Percentiles rank a stretch among this genome's conserved stretches.
Evolutionary conservation across 2,113 vertebrate genomes (phyloP).

Genomic region (Syrmaticus mikado): DNA sequence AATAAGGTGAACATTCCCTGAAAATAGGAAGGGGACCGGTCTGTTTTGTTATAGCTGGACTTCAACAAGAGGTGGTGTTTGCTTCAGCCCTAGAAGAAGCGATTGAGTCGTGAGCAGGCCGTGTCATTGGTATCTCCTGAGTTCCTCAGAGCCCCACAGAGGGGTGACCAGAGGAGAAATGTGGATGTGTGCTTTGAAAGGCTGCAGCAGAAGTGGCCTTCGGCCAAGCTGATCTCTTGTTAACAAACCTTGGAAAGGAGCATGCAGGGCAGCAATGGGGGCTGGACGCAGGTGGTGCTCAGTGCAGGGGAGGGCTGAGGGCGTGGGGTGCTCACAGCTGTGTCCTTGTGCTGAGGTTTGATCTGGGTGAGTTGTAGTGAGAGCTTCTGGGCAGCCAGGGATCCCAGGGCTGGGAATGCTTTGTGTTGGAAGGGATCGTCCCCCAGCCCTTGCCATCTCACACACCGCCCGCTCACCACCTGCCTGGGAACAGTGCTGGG

Average conservation of each 20-base stretch:
- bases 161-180: neutral
- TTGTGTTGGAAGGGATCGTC: neutral
- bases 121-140: neutral
- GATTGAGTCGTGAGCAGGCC: neutral
- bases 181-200: neutral
- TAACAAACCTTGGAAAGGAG: neutral
- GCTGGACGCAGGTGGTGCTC: neutral
- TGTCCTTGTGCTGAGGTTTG: neutral
- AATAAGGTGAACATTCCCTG: neutral
- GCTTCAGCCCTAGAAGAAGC: neutral
- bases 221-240: neutral
- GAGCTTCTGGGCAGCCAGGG: neutral
- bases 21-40: neutral
- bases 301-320: neutral
- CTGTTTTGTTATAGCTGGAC: neutral
- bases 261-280: fast-evolving
- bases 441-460: no score
- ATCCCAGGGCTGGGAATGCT: neutral
- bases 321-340: neutral
- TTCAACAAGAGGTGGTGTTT: neutral
- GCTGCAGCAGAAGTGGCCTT: neutral
- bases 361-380: neutral
- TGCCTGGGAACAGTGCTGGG: neutral
- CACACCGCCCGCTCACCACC: no score
- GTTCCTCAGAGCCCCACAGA: neutral